These are phyloP conservation scores for Tenebrio molitor DNA, from an alignment of 1,140 invertebrate species.

Conservation along the genomic window DNA sequence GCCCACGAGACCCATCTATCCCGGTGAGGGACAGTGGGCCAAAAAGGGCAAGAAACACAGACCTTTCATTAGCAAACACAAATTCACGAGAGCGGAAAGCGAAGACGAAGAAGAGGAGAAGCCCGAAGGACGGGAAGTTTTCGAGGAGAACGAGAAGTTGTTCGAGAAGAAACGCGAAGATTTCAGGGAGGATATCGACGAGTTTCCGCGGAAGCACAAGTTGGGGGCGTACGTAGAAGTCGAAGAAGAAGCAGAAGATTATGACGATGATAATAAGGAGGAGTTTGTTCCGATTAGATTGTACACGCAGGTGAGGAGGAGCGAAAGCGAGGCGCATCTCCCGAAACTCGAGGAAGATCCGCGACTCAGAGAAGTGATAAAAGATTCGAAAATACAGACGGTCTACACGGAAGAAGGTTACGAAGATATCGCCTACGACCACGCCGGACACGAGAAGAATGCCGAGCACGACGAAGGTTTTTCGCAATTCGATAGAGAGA, in stretches of 20 bases:
- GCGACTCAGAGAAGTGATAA: slow-evolving; percentile 76
- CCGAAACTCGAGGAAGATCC: slow-evolving; percentile 70
- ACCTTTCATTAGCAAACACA: slow-evolving; percentile 58
- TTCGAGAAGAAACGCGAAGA: slow-evolving; percentile 54
- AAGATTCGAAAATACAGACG: slow-evolving; percentile 78
- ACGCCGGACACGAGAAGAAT: slow-evolving; percentile 78
- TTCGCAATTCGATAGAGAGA: slow-evolving; percentile 51
- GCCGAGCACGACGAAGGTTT: slow-evolving; percentile 70
- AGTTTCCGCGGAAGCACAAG: slow-evolving; percentile 45
- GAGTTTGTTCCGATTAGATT: slow-evolving; percentile 77
- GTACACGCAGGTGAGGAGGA: slow-evolving; percentile 77
- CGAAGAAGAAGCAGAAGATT: slow-evolving; percentile 43
- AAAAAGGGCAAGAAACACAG: slow-evolving; percentile 65
- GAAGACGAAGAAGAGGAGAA: slow-evolving; percentile 48
- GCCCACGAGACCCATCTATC: slow-evolving; percentile 69
- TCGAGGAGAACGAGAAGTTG: slow-evolving; percentile 53
- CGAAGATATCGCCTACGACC: slow-evolving; percentile 83
- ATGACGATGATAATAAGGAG: slow-evolving; percentile 59
- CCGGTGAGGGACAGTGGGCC: slow-evolving; percentile 68
- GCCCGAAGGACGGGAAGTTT: slow-evolving; percentile 61
- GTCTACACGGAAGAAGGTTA: slow-evolving; percentile 85
- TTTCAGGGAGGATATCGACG: slow-evolving; percentile 45
- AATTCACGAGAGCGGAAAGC: slow-evolving; percentile 34
- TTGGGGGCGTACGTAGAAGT: not conserved
- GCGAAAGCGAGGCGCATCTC: slow-evolving; percentile 72